Percentiles rank a stretch among this genome's conserved stretches.
phyloP scores from a whole-genome alignment of 2,113 vertebrate species.

The Chlorodrepanis virens region DNA sequence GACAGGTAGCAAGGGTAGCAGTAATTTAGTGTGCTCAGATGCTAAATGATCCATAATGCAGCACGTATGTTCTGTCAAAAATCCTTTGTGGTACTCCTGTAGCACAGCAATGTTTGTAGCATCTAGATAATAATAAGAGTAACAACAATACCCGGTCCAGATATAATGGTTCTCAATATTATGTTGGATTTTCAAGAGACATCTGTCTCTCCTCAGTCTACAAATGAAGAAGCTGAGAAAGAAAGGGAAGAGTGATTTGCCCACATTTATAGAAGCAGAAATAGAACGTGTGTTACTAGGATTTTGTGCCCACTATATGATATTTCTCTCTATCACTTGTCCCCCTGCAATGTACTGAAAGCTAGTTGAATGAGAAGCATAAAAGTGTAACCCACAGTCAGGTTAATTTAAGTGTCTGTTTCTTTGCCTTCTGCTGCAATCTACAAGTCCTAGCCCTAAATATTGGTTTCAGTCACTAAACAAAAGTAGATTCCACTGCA shows the following conservation, averaged over 20 bases:
- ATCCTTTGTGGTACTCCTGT: neutral
- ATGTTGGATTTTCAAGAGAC: neutral
- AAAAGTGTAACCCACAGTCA: neutral
- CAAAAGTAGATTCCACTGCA: neutral
- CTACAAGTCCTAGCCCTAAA: neutral
- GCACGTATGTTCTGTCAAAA: neutral
- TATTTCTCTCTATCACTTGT: neutral
- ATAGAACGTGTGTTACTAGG: neutral
- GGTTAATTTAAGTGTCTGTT: neutral
- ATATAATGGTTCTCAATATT: neutral
- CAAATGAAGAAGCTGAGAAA: neutral
- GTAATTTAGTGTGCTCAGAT: neutral
- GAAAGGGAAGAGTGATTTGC: neutral
- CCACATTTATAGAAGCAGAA: neutral
- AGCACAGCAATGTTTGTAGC: neutral
- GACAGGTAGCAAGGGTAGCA: neutral
- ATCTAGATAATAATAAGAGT: neutral
- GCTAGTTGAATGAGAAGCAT: neutral
- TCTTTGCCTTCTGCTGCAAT: neutral
- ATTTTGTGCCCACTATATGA: neutral
- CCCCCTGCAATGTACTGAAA: neutral
- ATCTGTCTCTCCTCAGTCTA: neutral
- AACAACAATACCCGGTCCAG: neutral
- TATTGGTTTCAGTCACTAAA: neutral
- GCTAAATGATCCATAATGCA: neutral